Base-by-base conservation (phyloP, 2,113 vertebrate species). In the Cyrtonyx montezumae region DNA sequence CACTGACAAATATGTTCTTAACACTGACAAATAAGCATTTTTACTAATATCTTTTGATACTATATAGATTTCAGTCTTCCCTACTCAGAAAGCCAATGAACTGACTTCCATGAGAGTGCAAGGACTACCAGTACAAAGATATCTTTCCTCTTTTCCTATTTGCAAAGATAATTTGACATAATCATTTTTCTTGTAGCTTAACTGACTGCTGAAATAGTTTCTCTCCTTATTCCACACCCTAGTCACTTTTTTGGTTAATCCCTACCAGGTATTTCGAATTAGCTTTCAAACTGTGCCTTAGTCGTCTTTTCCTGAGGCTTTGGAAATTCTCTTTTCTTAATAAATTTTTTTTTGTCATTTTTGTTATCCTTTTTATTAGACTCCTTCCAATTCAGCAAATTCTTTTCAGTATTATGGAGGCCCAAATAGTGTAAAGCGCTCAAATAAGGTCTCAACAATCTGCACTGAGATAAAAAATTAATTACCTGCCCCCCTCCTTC, bases 241-340 rank as follows among this genome's bases (percentile, higher is more conserved):
- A 90, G 43, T 61, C 55, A 23, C 28, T 71, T 63, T 92, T 81
- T 81, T 68, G 78, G 28, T 92, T 95, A 96, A 96, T 97, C 92
- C 84, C 87, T 87, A 94, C 51, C 87, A 96, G 89, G 89, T 96
- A 92, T 95, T 96, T 95, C 92, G 93, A 96, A 96, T 93, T 88
- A 93, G 74, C 84, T 95, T 97, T 96, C 89, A 93, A 84, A 84
- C 95, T 88, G 62, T 84, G 68, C 84, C 77, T 78, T 84, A 91
- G 81, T 77, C 78, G 67, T 94, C 45, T 86, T 96, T 95, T 94
- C 86, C 76, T 19, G 43, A 79, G 79, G 81, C 87, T 94, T 91
- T 82, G 81, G 84, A 93, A 91, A 92, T 96, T 91, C 66, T 62
- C 66, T 83, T 90, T 83, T 84, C 71, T 94, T 93, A 90, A 88